Conservation (phyloP, 2,113 vertebrate species). For the Equus quagga region DNA sequence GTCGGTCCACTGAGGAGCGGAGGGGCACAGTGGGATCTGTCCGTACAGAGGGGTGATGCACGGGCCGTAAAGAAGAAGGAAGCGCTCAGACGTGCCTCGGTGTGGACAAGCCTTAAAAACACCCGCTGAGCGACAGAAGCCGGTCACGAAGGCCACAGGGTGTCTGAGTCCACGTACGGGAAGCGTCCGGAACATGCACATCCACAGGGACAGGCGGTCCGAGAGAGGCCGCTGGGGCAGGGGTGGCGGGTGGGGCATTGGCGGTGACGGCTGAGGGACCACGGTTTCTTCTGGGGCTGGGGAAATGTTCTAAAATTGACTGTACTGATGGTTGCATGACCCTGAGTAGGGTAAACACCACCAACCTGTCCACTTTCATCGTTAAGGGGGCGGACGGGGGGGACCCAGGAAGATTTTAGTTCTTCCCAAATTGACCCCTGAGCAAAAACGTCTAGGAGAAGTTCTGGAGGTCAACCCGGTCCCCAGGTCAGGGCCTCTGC, state of each 20-base stretch:
- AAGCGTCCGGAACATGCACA: background rate
- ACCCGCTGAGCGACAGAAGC: background rate
- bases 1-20: background rate
- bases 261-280: background rate
- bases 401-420: background rate
- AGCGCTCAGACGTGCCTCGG: accelerated
- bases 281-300: background rate
- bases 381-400: background rate
- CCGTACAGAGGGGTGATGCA: no score
- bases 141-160: background rate
- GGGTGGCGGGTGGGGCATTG: background rate
- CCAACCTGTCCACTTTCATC: background rate
- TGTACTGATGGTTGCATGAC: background rate
- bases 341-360: background rate
- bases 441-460: background rate
- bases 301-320: background rate
- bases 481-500: background rate
- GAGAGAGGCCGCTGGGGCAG: background rate
- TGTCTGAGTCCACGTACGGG: accelerated
- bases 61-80: no score
- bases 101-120: background rate
- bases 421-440: background rate
- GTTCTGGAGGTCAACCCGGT: background rate
- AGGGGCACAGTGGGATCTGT: no score
- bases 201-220: background rate